Conservation (phyloP, 1,140 invertebrate genomes). For the Papilio helenus region DNA sequence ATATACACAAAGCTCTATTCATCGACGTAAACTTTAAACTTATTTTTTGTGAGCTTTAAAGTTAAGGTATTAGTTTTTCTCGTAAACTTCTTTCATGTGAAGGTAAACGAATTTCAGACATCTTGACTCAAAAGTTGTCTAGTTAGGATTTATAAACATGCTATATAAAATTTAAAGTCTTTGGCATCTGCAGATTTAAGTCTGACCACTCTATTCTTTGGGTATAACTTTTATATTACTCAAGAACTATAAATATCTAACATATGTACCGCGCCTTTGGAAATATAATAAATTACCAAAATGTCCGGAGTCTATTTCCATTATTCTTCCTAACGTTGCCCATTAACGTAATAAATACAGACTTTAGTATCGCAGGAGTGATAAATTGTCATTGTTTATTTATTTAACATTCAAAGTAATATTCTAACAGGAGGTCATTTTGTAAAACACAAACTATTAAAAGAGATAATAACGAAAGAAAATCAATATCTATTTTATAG, state of each 20-base stretch:
- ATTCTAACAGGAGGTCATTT: neutral
- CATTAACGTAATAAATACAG: slow-evolving; percentile 28
- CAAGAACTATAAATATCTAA: neutral
- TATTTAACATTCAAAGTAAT: neutral
- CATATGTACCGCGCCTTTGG: slow-evolving; percentile 16
- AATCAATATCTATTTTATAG: too few relatives aligned
- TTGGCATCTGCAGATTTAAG: neutral
- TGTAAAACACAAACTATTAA: neutral
- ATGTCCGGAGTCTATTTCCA: slow-evolving; percentile 15
- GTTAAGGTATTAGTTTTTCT: neutral
- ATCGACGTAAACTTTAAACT: neutral
- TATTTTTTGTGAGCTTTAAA: neutral
- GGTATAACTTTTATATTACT: neutral
- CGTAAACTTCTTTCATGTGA: neutral
- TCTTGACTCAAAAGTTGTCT: neutral
- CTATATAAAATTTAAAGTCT: neutral
- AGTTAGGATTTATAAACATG: neutral
- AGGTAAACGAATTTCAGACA: neutral
- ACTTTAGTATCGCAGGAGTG: slow-evolving; percentile 8
- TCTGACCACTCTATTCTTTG: neutral
- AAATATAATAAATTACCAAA: slow-evolving; percentile 15
- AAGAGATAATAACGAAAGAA: neutral
- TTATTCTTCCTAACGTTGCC: slow-evolving; percentile 21
- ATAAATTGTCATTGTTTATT: slow-evolving; percentile 26
- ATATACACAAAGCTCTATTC: neutral